Conservation (phyloP, 2,113 vertebrate genomes). For the Nestor notabilis region DNA sequence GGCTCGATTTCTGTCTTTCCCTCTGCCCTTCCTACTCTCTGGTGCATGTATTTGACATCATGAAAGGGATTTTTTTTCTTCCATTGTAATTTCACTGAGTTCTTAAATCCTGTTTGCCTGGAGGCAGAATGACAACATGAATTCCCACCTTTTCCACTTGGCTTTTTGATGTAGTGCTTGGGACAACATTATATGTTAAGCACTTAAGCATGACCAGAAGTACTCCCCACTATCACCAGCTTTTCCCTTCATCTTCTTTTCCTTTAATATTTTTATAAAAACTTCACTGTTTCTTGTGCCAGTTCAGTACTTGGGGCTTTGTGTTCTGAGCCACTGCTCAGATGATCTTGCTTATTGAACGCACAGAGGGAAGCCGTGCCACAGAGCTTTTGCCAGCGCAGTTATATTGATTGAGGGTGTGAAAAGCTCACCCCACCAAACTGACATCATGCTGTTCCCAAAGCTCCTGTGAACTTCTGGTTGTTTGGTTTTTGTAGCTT, state of each 20-base stretch:
- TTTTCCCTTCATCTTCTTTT: not conserved
- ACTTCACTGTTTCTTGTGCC: not conserved
- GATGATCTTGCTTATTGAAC: not conserved
- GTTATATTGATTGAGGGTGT: not conserved
- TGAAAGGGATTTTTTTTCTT: conserved; percentile 32
- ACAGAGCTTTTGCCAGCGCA: not conserved
- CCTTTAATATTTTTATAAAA: not conserved
- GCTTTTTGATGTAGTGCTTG: not conserved
- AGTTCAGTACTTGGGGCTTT: not conserved
- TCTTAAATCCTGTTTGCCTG: conserved; percentile 13
- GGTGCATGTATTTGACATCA: not conserved
- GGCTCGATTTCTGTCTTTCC: not conserved
- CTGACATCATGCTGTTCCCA: not conserved
- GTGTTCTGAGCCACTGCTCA: not conserved
- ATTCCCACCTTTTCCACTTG: not conserved
- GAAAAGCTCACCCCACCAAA: not conserved
- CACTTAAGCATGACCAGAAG: not conserved
- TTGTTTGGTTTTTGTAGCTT: not conserved
- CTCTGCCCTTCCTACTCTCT: not conserved
- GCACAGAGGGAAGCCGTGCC: not conserved
- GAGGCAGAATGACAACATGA: not conserved
- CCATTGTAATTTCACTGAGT: conserved; percentile 8
- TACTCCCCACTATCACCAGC: not conserved
- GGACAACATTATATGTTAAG: not conserved
- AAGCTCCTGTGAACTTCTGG: not conserved